A percentile compares a stretch with the other conserved stretches of the same genome.
phyloP scores from a whole-genome alignment of 2,888 invertebrate species.

The Oscheius sp. region DNA sequence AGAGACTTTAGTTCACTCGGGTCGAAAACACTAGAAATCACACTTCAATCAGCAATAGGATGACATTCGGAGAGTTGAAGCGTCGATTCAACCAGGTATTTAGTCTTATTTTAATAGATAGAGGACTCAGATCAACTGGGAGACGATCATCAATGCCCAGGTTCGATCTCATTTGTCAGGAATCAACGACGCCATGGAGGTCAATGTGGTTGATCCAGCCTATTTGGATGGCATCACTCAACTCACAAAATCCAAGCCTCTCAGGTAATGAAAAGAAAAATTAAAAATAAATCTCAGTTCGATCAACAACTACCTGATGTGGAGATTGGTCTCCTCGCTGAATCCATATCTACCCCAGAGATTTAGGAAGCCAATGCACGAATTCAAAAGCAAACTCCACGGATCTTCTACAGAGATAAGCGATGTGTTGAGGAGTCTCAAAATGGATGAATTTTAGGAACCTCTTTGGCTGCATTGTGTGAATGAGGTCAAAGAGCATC shows the following conservation, averaged over 20 bases:
- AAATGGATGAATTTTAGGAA: constrained; percentile 22
- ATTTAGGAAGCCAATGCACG: constrained; percentile 46
- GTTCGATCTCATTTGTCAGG: constrained; percentile 42
- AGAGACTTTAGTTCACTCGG: constrained; percentile 44
- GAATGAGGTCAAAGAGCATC: constrained; percentile 52
- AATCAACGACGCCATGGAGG: constrained; percentile 47
- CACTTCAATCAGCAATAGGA: constrained; percentile 52
- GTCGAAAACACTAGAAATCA: constrained; percentile 51
- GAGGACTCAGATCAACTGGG: constrained; percentile 53
- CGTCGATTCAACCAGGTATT: constrained; percentile 42
- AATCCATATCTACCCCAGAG: constrained; percentile 56
- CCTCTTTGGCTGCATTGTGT: constrained; percentile 61
- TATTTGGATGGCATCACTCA: constrained; percentile 52
- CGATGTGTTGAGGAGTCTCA: background rate
- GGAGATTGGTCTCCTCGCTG: constrained; percentile 54
- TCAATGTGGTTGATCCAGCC: constrained; percentile 56
- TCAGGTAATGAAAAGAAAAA: constrained; percentile 14
- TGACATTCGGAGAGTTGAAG: constrained; percentile 53
- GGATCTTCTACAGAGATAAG: constrained; percentile 45
- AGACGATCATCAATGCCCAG: constrained; percentile 52
- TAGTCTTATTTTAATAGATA: background rate
- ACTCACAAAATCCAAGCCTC: constrained; percentile 38
- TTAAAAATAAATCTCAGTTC: constrained; percentile 32
- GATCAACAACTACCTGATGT: constrained; percentile 63
- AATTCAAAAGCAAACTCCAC: constrained; percentile 49